Conservation (phyloP, 2,888 invertebrate species). For the Athalia rosae region DNA sequence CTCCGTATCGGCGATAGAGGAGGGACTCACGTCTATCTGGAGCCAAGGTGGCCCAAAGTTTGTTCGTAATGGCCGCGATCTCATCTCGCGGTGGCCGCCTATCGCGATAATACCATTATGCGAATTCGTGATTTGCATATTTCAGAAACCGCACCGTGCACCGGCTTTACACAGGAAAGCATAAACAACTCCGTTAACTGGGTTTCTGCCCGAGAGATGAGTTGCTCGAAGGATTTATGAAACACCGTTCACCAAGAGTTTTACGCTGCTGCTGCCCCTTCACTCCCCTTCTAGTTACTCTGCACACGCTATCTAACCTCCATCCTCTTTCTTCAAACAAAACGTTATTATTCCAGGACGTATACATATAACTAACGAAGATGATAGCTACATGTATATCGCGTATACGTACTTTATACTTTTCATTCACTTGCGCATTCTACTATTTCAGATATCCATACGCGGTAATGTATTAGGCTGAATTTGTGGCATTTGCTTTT, state of each 20-base stretch:
- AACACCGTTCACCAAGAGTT: slow-evolving; percentile 56
- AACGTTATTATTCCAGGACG: not conserved
- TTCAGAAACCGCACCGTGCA: slow-evolving; percentile 67
- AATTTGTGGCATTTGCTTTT: too few relatives aligned
- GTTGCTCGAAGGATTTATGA: slow-evolving; percentile 71
- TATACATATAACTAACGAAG: too few relatives aligned
- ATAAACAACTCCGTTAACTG: slow-evolving; percentile 70
- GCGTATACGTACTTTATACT: too few relatives aligned
- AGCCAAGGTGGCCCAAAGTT: slow-evolving; percentile 38
- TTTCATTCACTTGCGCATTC: too few relatives aligned
- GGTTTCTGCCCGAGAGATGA: slow-evolving; percentile 69
- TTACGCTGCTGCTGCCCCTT: slow-evolving; percentile 5
- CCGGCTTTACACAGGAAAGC: slow-evolving; percentile 67
- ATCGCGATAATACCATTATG: slow-evolving; percentile 71
- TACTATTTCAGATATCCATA: too few relatives aligned
- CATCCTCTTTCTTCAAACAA: slow-evolving; percentile 14
- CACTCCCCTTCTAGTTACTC: slow-evolving; percentile 11
- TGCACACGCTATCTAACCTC: slow-evolving; percentile 16
- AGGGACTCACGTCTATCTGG: slow-evolving; percentile 38
- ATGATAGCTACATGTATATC: too few relatives aligned
- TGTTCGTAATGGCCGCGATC: slow-evolving; percentile 44
- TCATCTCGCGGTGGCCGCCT: slow-evolving; percentile 52
- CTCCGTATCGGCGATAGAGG: slow-evolving; percentile 11
- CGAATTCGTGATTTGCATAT: slow-evolving; percentile 73
- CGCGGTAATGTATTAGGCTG: too few relatives aligned